These are phyloP conservation scores for Brienomyrus brachyistius DNA, from an alignment of 2,113 vertebrate genomes.

Conservation along the genomic window DNA sequence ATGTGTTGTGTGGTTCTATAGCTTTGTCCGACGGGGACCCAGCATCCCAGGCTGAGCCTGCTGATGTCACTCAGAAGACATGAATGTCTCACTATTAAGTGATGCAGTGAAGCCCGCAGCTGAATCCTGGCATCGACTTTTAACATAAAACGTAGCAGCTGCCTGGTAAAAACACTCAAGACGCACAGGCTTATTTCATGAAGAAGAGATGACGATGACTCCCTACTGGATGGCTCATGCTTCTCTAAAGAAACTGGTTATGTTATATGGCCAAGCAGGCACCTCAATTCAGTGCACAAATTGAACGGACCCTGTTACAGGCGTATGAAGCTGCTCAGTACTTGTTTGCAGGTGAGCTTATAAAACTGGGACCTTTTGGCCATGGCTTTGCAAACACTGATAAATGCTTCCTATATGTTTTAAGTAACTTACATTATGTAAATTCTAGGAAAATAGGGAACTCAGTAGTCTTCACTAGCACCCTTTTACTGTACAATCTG, in stretches of 20 bases:
- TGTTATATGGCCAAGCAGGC: not conserved
- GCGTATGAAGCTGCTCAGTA: not conserved
- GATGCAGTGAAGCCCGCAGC: not conserved
- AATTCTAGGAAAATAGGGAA: not conserved
- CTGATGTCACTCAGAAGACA: not conserved
- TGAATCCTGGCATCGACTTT: not conserved
- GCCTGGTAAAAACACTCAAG: not conserved
- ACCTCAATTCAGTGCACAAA: not conserved
- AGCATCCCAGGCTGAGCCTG: not conserved
- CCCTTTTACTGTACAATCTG: too few species aligned
- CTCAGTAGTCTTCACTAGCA: too few species aligned
- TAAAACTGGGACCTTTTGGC: not conserved
- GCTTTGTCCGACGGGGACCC: not conserved
- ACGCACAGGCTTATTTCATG: not conserved
- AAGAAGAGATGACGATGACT: not conserved
- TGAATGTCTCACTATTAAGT: not conserved
- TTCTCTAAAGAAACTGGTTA: not conserved
- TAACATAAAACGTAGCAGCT: not conserved
- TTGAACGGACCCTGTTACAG: not conserved
- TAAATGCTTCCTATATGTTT: not conserved
- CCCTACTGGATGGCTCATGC: not conserved
- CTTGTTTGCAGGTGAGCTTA: not conserved
- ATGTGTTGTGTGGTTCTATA: not conserved
- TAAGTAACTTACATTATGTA: too few species aligned
- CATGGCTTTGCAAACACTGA: not conserved